phyloP scores from a whole-genome alignment of 2,888 invertebrate genomes.

The Gortyna flavago region DNA sequence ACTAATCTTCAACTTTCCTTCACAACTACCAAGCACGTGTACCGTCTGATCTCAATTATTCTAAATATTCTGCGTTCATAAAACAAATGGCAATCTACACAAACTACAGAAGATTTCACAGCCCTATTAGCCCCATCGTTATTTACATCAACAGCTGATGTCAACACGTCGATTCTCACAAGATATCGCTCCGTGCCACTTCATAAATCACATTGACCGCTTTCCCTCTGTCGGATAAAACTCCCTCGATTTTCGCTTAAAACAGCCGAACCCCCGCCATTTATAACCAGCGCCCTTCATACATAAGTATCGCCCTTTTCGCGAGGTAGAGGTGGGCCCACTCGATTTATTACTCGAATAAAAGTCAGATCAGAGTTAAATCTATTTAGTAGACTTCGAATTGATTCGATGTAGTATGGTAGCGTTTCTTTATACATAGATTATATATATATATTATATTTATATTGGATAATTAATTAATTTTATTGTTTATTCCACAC shows the following conservation, averaged over 20 bases:
- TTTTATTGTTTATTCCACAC: too few species aligned
- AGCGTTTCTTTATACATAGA: slow-evolving; percentile 17
- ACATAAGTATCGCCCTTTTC: slow-evolving; percentile 70
- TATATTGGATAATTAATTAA: too few species aligned
- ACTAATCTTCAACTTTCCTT: too few species aligned
- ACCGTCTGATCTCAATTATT: background rate
- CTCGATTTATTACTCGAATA: slow-evolving; percentile 61
- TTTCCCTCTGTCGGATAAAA: slow-evolving; percentile 59
- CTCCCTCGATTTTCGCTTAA: slow-evolving; percentile 63
- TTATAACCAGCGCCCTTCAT: slow-evolving; percentile 69
- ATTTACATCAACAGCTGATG: slow-evolving; percentile 46
- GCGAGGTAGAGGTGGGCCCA: slow-evolving; percentile 53
- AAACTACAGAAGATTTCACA: background rate
- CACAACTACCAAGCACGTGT: background rate
- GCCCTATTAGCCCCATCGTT: slow-evolving; percentile 13
- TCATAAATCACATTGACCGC: slow-evolving; percentile 62
- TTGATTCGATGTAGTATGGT: slow-evolving; percentile 50
- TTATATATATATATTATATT: too few species aligned
- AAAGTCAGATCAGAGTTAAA: slow-evolving; percentile 59
- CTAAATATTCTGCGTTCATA: background rate
- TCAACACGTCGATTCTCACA: slow-evolving; percentile 57
- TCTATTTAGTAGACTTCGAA: slow-evolving; percentile 56
- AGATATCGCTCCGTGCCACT: slow-evolving; percentile 56
- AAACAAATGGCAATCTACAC: background rate
- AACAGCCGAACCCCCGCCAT: slow-evolving; percentile 63